Evolutionary conservation across 2,888 invertebrate species (phyloP), one percentile per base, ranked within the genome.

Genomic region (Anarsia innoxiella): DNA sequence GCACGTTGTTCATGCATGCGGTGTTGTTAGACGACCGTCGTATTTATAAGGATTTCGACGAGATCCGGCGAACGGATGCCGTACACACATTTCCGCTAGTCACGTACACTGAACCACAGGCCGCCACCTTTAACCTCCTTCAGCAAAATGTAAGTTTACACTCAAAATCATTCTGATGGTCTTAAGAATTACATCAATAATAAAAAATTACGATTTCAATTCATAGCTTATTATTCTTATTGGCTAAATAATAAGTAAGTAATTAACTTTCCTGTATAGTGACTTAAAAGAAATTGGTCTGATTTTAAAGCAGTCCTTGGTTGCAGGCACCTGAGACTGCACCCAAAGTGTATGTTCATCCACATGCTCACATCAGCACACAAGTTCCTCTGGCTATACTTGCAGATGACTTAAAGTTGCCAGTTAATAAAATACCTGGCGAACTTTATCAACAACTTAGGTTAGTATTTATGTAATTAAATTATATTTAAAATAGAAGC

Each of bases 1-100:
- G 97, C 1, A 92, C 93, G 3, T 66, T 97, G 30, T 92, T 86
- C 61, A 87, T 96, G 60, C 94, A 95, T 69, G 88, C 92, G 1
- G 87, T 90, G 11, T 88, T 91, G 34, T 72, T 88, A 41, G 88
- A 88, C 16, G 73, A 78, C 12, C 77, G 63, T 23, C 79, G 83
- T 1, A 57, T 86, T 0, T 86, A 88, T 38, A 74, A 79, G 50
- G 69, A 73, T 12, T 89, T 90, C 67, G 76, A 85, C 34, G 88
- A 88, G 15, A 77, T 91, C 15, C 78, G 88, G 44, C 84, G 85
- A 11, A 86, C 85, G 6, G 89, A 89, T 23, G 86, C 90, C 12
- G 86, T 90, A 12, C 88, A 91, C 14, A 88, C 89, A 35, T 84
- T 91, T 31, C 86, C 88, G 12, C 72, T 96, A 37, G 93, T 95